These are phyloP conservation scores for Oncorhynchus masou DNA, from an alignment of 2,113 vertebrate genomes.

Conservation along the genomic window DNA sequence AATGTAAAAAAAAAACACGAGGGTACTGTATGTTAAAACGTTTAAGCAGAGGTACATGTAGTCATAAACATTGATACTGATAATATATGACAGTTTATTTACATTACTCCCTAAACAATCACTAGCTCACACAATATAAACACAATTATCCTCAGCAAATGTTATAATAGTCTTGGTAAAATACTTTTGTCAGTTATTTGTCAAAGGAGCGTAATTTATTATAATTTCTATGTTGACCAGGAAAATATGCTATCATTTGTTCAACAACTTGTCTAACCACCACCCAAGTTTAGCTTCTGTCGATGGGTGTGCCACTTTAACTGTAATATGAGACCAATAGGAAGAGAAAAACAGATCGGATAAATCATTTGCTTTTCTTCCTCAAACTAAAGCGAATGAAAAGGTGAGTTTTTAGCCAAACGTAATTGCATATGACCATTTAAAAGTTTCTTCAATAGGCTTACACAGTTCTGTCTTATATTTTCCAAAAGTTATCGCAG, in stretches of 20 bases:
- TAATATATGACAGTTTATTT: too few species aligned
- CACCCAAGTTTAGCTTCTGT: not conserved
- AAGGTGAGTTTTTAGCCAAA: slow-evolving; percentile 48
- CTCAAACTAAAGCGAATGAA: slow-evolving; percentile 38
- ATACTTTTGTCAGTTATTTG: too few species aligned
- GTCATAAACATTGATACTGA: too few species aligned
- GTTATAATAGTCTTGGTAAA: not conserved
- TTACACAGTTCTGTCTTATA: not conserved
- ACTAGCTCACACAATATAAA: not conserved
- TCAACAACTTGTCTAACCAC: slow-evolving; percentile 13
- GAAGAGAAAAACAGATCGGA: slow-evolving; percentile 22
- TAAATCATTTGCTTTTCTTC: slow-evolving; percentile 26
- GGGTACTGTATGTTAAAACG: too few species aligned
- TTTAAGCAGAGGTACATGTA: too few species aligned
- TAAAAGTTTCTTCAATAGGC: too few species aligned
- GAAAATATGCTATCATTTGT: not conserved
- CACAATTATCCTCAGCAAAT: not conserved
- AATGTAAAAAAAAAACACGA: not conserved
- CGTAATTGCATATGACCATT: too few species aligned
- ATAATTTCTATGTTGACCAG: not conserved
- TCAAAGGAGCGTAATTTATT: too few species aligned
- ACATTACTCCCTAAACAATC: too few species aligned
- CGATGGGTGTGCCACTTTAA: slow-evolving; percentile 45
- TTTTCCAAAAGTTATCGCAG: too few species aligned
- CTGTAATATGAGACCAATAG: slow-evolving; percentile 51